Conservation (phyloP, 2,888 invertebrate species). For the Cylloceria caligata region DNA sequence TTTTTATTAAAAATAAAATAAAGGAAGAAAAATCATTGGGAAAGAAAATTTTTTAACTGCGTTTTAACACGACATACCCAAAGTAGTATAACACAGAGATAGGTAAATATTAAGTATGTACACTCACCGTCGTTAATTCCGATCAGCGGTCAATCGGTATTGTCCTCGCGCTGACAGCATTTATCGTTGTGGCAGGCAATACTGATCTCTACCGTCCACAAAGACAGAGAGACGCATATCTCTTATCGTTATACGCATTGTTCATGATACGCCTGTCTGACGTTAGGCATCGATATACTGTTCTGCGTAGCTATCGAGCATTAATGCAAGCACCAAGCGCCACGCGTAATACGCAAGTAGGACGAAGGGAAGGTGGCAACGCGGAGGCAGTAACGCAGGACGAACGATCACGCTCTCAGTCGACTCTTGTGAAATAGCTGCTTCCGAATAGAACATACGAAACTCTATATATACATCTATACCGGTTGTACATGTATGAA, state of each 20-base stretch:
- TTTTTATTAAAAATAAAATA: too few relatives aligned
- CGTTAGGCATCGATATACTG: slow-evolving; percentile 15
- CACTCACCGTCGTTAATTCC: not conserved
- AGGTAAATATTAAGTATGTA: too few relatives aligned
- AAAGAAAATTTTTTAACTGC: too few relatives aligned
- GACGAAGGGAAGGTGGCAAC: not conserved
- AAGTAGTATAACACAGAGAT: too few relatives aligned
- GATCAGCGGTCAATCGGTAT: not conserved
- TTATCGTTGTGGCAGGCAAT: not conserved
- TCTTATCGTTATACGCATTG: slow-evolving; percentile 7
- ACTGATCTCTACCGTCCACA: not conserved
- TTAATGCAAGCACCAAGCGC: not conserved
- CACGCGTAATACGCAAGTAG: too few relatives aligned
- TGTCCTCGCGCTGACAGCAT: not conserved
- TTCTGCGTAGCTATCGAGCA: slow-evolving; percentile 1
- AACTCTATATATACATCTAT: slow-evolving; percentile 35
- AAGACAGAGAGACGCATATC: not conserved
- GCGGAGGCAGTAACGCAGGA: slow-evolving; percentile 21
- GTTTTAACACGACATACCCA: too few relatives aligned
- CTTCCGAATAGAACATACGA: slow-evolving; percentile 42
- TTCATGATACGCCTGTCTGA: slow-evolving; percentile 6
- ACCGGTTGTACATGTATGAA: slow-evolving; percentile 25
- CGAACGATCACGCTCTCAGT: slow-evolving; percentile 22
- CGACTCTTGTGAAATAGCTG: not conserved
- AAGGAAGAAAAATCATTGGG: too few relatives aligned